Percentiles rank a stretch among this genome's conserved stretches.
phyloP scores from a whole-genome alignment of 2,797 vertebrate species.

The Phaenicophaeus curvirostris region DNA sequence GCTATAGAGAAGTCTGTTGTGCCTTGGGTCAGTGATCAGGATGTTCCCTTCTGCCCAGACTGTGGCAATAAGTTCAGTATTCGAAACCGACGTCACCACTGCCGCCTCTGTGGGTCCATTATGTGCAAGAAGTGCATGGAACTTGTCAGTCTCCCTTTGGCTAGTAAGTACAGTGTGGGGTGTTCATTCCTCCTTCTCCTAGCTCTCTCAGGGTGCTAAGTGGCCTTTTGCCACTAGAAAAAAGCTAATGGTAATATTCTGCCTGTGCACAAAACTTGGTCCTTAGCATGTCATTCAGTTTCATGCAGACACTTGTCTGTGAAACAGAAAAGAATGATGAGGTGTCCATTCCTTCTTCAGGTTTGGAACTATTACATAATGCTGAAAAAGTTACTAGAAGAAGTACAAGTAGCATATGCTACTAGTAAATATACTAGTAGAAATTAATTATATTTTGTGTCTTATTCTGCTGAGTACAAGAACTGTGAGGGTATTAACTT shows the following conservation, averaged over 20 bases:
- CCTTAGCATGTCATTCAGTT: neutral
- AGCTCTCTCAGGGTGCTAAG: neutral
- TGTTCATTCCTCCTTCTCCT: neutral
- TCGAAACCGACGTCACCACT: conserved; percentile 94
- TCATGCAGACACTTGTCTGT: neutral
- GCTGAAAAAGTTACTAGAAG: neutral
- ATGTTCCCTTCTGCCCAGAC: conserved; percentile 97
- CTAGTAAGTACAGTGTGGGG: conserved; percentile 79
- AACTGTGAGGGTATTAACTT: neutral
- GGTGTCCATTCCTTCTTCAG: neutral
- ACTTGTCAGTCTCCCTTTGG: conserved; percentile 88
- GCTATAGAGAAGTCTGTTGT: conserved; percentile 96
- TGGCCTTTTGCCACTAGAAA: neutral
- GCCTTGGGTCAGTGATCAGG: conserved; percentile 95
- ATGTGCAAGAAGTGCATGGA: conserved; percentile 97
- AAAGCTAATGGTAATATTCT: neutral
- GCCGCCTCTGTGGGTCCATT: conserved; percentile 96
- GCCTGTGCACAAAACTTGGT: neutral
- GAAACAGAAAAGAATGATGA: neutral
- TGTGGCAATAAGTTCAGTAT: conserved; percentile 95
- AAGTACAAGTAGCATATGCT: neutral
- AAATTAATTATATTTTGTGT: neutral
- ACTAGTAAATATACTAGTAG: neutral
- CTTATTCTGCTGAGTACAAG: neutral
- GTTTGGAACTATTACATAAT: neutral